phyloP scores from a whole-genome alignment of 2,797 vertebrate genomes.

The Babyrousa celebensis region DNA sequence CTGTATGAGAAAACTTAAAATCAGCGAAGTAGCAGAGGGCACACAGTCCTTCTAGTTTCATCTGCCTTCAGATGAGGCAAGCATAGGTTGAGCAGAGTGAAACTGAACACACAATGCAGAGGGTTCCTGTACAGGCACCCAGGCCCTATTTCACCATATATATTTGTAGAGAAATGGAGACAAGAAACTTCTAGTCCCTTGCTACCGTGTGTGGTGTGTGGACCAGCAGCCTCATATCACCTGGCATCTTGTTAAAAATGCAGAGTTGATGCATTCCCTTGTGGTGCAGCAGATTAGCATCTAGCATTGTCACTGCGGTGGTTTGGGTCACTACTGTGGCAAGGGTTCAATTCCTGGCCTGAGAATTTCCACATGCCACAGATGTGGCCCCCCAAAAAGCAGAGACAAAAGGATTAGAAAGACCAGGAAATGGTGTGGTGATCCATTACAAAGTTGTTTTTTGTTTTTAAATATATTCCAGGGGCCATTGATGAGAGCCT shows the following conservation, averaged over 20 bases:
- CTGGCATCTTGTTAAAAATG: not conserved
- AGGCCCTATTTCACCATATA: not conserved
- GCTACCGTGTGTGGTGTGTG: not conserved
- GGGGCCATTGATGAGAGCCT: not conserved
- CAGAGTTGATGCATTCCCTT: not conserved
- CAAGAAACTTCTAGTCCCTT: not conserved
- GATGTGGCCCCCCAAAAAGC: too few species aligned
- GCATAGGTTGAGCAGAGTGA: not conserved
- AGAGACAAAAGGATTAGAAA: constrained; percentile 37
- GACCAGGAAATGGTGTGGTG: not conserved
- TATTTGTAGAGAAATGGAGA: not conserved
- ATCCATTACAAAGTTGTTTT: not conserved
- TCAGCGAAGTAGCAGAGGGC: not conserved
- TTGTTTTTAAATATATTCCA: not conserved
- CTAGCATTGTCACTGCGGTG: too few species aligned
- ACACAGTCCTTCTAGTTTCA: not conserved
- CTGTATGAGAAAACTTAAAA: not conserved
- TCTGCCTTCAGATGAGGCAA: not conserved
- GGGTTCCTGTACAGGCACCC: not conserved
- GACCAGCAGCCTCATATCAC: not conserved
- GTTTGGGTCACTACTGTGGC: too few species aligned
- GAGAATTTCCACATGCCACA: too few species aligned
- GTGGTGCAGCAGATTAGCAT: too few species aligned
- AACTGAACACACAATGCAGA: not conserved
- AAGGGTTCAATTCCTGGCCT: too few species aligned